Evolutionary conservation across 2,888 invertebrate genomes (phyloP), one percentile per base, ranked within the genome.

Genomic region (Unio delphinus): DNA sequence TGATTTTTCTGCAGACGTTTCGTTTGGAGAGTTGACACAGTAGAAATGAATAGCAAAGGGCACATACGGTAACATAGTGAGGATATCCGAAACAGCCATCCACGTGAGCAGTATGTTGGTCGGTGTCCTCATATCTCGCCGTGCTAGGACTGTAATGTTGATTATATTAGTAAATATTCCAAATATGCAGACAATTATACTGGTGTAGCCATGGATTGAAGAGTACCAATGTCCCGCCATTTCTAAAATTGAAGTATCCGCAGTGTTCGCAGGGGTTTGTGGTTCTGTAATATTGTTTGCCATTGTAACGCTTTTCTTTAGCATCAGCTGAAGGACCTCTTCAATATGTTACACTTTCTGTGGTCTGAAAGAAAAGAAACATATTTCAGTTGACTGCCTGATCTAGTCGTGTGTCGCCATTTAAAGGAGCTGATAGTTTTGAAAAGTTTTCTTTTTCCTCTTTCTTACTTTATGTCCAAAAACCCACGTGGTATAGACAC

Each of bases 21-120:
- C 72, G 3, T 80, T 76, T 20, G 75, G 70, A 18, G 78, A 67
- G 17, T 82, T 81, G 54, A 84, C 83, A 74, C 85, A 81, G 77
- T 85, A 87, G 75, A 88, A 89, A 75, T 96, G 95, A 67, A 95
- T 92, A 5, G 95, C 94, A 89, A 95, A 97, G 0, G 97, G 97
- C 80, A 98, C 95, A 90, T 97, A 97, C 83, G 96, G 97, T n/a
- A 88, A 73, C 83, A 97, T 97, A 20, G 97, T 96, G 20, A 96
- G 92, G 55, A 97, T 92, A 89, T 98, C 97, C 20, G 97, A 95
- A 17, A 97, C 93, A 0, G 98, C 98, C 56, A 97, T 78, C 69
- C 88, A 90, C 0, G 96, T 96, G 60, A 98, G 93, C 69, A 98
- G 95, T 66, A 95, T 93, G 90, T 98, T 98, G 45, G 96, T 97